A percentile compares a stretch with the other conserved stretches of the same genome.
Conservation (phyloP, 1,140 invertebrate genomes). For the Danaus melanippus region DNA sequence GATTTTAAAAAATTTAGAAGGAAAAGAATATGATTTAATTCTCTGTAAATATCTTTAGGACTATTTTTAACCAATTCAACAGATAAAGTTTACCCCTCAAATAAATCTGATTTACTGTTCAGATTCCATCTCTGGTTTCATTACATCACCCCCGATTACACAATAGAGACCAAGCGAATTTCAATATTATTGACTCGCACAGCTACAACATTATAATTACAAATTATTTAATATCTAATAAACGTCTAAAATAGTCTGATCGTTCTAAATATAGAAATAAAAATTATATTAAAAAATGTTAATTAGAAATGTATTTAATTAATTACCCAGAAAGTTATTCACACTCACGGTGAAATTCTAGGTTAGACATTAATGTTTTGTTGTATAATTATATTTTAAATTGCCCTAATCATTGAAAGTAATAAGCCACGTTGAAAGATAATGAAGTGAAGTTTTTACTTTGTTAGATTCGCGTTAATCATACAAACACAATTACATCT, state of each 20-base stretch:
- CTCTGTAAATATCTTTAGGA: no score
- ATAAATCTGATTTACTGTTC: constrained; percentile 37
- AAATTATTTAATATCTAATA: constrained; percentile 1
- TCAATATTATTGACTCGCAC: constrained; percentile 11
- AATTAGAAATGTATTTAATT: no score
- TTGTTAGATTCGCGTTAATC: constrained; percentile 27
- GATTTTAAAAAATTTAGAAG: not conserved
- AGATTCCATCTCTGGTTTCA: constrained; percentile 32
- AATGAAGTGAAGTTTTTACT: no score
- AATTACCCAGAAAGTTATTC: no score
- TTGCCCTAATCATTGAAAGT: no score
- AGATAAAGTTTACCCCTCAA: constrained; percentile 30
- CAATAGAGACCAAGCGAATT: not conserved
- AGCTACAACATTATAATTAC: constrained; percentile 5
- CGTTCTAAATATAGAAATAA: no score
- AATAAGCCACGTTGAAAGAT: no score
- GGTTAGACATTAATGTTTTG: no score
- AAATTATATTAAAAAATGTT: no score
- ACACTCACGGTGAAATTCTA: no score
- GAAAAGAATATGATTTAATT: constrained; percentile 2
- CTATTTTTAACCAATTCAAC: constrained; percentile 1
- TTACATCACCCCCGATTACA: constrained; percentile 29
- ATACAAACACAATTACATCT: constrained; percentile 66
- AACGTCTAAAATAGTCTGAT: no score
- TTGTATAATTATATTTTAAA: no score